Percentiles rank a stretch among this genome's conserved stretches.
These are phyloP conservation scores for Hyla sarda DNA, from an alignment of 2,113 vertebrate species.

Conservation along the genomic window DNA sequence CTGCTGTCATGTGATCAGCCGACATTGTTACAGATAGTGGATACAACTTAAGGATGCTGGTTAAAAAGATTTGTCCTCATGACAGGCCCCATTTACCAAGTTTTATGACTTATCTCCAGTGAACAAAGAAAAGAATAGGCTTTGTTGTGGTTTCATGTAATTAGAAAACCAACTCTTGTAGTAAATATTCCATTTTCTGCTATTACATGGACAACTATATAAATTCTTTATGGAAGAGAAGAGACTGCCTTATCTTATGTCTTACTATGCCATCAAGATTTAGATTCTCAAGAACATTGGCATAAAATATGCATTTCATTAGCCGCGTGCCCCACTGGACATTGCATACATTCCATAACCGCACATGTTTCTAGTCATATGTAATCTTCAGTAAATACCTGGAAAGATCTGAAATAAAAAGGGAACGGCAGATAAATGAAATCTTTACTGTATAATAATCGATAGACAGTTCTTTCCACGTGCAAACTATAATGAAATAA, in stretches of 20 bases:
- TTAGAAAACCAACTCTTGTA: neutral
- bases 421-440: neutral
- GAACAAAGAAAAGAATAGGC: neutral
- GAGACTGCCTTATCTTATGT: neutral
- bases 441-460: neutral
- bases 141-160: neutral
- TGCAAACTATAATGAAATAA: slow-evolving; percentile 23
- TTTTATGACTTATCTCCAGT: neutral
- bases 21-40: no score
- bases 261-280: slow-evolving; percentile 8
- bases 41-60: no score
- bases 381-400: neutral
- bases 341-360: no score
- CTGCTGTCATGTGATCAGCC: no score
- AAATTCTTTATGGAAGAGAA: slow-evolving; percentile 7
- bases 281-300: neutral
- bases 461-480: no score
- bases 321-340: neutral
- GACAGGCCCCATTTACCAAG: neutral
- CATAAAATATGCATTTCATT: slow-evolving; percentile 23
- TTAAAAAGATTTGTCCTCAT: neutral
- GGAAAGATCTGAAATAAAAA: neutral
- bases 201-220: neutral
- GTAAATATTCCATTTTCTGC: neutral
- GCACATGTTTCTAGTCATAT: neutral